Percentiles rank a stretch among this genome's conserved stretches.
phyloP scores from a whole-genome alignment of 2,797 vertebrate species.

The Sibirionetta formosa region DNA sequence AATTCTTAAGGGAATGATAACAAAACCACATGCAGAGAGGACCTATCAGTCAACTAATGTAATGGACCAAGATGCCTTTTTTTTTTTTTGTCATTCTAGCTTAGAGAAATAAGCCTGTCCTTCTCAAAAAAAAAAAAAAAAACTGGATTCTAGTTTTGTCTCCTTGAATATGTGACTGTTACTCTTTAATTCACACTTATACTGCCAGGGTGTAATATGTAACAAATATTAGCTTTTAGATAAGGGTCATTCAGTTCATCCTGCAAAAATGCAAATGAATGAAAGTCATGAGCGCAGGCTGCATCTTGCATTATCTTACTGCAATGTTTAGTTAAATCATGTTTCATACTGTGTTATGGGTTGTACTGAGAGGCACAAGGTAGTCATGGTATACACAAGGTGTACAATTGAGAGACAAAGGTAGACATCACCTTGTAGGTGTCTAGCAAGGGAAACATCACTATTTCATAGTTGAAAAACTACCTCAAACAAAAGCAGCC shows the following conservation, averaged over 20 bases:
- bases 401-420: neutral
- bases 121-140: slow-evolving; percentile 9
- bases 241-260: neutral
- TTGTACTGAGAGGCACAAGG: neutral
- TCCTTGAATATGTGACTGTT: neutral
- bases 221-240: neutral
- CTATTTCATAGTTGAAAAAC: neutral
- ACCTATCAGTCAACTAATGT: neutral
- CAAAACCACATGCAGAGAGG: neutral
- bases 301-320: neutral
- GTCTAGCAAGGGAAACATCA: neutral
- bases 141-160: neutral
- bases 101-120: neutral
- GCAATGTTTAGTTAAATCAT: neutral
- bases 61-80: neutral
- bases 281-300: neutral
- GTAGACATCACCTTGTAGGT: too few species aligned
- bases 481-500: neutral
- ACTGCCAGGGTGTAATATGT: neutral
- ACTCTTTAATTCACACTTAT: neutral
- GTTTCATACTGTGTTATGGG: neutral
- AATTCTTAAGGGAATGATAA: neutral
- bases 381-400: too few species aligned
- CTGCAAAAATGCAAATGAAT: neutral
- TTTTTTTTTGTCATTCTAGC: neutral